A percentile compares a stretch with the other conserved stretches of the same genome.
Evolutionary conservation across 30 jellyfish, hydroid and myxozoan genomes (phyloP).

Genomic region (Chrysaora quinquecirrha): DNA sequence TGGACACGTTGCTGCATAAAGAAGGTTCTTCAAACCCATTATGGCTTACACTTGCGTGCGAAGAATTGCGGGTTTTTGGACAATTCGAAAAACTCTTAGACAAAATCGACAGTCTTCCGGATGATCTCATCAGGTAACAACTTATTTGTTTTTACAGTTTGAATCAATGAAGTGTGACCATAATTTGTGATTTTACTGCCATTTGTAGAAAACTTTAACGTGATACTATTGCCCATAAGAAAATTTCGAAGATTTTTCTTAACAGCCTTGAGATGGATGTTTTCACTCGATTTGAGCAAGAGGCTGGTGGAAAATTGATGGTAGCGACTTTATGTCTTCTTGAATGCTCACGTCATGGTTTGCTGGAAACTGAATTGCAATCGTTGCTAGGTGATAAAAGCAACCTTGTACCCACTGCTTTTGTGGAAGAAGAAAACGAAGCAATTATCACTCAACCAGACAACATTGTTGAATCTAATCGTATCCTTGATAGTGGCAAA

Average conservation of each 20-base stretch:
- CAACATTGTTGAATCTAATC: too few species aligned
- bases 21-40: slow-evolving; percentile 89
- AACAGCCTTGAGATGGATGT: slow-evolving; percentile 69
- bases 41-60: slow-evolving; percentile 93
- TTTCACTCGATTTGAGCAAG: slow-evolving; percentile 65
- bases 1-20: slow-evolving; percentile 69
- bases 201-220: too few species aligned
- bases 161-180: too few species aligned
- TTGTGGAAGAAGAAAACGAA: slow-evolving; percentile 29
- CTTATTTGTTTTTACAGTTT: not conserved
- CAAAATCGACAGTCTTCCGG: slow-evolving; percentile 77
- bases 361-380: slow-evolving; percentile 63
- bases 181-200: too few species aligned
- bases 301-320: slow-evolving; percentile 66
- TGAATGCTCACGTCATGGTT: slow-evolving; percentile 74
- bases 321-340: slow-evolving; percentile 59
- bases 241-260: too few species aligned
- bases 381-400: slow-evolving; percentile 53
- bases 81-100: slow-evolving; percentile 75
- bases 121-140: slow-evolving; percentile 85
- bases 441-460: too few species aligned
- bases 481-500: too few species aligned
- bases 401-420: slow-evolving; percentile 32
- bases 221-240: too few species aligned
- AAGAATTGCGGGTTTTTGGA: slow-evolving; percentile 89